Evolutionary conservation across 2,888 invertebrate genomes (phyloP).

Genomic region (Heliconius erato): DNA sequence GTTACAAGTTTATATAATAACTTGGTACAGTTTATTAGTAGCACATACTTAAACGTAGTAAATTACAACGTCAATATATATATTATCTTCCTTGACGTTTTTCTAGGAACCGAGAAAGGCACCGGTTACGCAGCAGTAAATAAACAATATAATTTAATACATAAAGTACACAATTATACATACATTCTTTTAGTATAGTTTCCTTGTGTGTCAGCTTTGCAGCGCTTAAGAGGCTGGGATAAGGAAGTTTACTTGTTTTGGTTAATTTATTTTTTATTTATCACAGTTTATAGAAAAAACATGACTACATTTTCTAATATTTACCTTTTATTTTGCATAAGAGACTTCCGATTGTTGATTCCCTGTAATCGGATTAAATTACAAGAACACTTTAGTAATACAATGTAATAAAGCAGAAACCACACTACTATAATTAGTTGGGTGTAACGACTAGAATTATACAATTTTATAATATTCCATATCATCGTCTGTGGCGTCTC

Average conservation of each 20-base stretch:
- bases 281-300: not conserved
- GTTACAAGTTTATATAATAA: not conserved
- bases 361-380: not conserved
- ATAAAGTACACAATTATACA: constrained; percentile 25
- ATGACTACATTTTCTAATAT: not conserved
- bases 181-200: constrained; percentile 36
- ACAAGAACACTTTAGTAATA: not conserved
- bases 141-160: constrained; percentile 40
- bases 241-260: constrained; percentile 29
- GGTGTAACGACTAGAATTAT: not conserved
- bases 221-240: constrained; percentile 26
- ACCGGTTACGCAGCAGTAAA: constrained; percentile 42
- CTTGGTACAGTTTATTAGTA: constrained; percentile 8
- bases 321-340: not conserved
- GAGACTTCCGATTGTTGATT: not conserved
- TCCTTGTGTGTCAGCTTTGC: constrained; percentile 50
- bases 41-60: not conserved
- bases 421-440: not conserved
- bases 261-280: constrained; percentile 2
- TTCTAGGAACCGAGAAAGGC: constrained; percentile 27
- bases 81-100: constrained; percentile 22
- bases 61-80: constrained; percentile 20
- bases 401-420: not conserved
- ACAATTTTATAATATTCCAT: not conserved
- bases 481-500: not conserved